phyloP scores from a whole-genome alignment of 2,888 invertebrate species.

The Teleogryllus oceanicus region DNA sequence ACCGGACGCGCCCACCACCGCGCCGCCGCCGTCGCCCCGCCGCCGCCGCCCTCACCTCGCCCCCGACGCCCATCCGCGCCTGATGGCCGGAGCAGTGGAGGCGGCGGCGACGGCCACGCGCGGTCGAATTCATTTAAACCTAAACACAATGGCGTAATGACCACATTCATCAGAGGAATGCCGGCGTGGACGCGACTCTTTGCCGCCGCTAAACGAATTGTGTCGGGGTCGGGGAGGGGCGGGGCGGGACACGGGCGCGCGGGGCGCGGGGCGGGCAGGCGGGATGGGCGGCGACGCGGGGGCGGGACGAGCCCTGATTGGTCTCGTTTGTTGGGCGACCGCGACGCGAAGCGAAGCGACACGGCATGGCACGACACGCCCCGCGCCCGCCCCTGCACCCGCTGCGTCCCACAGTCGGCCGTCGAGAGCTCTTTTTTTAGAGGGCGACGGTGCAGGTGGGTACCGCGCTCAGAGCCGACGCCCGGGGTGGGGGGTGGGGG shows the following conservation, averaged over 20 bases:
- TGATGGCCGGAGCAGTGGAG: not conserved
- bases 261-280: not conserved
- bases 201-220: slow-evolving; percentile 18
- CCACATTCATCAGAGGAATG: slow-evolving; percentile 28
- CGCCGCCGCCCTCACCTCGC: no score
- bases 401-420: not conserved
- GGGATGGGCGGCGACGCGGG: not conserved
- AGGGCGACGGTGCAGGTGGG: no score
- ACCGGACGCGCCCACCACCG: not conserved
- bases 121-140: slow-evolving; percentile 10
- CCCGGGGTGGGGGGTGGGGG: no score
- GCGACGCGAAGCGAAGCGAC: not conserved
- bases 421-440: no score
- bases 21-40: not conserved
- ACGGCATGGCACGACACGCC: slow-evolving; percentile 8
- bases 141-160: slow-evolving; percentile 32
- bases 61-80: not conserved
- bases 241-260: not conserved
- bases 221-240: not conserved
- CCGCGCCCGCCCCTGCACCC: not conserved
- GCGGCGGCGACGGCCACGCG: not conserved
- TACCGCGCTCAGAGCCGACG: no score
- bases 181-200: not conserved
- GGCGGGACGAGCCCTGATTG: not conserved
- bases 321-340: slow-evolving; percentile 10